phyloP scores from a whole-genome alignment of 2,113 vertebrate genomes.

The Xenopus tropicalis region DNA sequence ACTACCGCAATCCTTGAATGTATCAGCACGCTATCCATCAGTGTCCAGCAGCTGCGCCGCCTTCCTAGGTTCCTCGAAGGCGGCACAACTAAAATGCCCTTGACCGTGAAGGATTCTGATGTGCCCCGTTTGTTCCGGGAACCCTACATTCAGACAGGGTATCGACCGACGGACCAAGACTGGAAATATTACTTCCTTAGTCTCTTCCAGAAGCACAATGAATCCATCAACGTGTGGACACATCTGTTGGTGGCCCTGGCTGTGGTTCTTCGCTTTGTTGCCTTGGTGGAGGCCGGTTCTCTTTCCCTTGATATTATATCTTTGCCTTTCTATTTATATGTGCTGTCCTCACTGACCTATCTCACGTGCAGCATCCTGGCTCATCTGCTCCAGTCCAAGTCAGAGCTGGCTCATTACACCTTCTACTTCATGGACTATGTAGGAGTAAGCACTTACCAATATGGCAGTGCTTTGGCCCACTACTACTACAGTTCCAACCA shows the following conservation, averaged over 20 bases:
- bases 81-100: conserved; percentile 68
- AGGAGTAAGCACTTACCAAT: conserved; percentile 85
- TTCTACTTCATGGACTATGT: conserved; percentile 92
- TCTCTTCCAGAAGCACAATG: conserved; percentile 91
- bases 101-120: conserved; percentile 71
- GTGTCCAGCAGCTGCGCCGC: conserved; percentile 70
- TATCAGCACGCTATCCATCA: conserved; percentile 73
- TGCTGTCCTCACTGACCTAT: conserved; percentile 77
- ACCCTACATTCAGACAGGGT: conserved; percentile 82
- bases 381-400: conserved; percentile 89
- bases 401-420: conserved; percentile 82
- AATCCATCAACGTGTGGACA: conserved; percentile 89
- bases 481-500: conserved; percentile 84
- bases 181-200: conserved; percentile 88
- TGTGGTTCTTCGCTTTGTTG: conserved; percentile 77
- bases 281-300: conserved; percentile 63
- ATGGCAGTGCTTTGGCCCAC: conserved; percentile 81
- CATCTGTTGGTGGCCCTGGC: conserved; percentile 76
- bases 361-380: conserved; percentile 80
- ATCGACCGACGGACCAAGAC: conserved; percentile 75
- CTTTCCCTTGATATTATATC: conserved; percentile 53
- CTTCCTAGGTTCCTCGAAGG: conserved; percentile 71
- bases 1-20: conserved; percentile 73
- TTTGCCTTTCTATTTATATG: conserved; percentile 77
- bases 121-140: conserved; percentile 86